Evolutionary conservation across 2,113 vertebrate genomes (phyloP).

Genomic region (Pelmatolapia mariae): DNA sequence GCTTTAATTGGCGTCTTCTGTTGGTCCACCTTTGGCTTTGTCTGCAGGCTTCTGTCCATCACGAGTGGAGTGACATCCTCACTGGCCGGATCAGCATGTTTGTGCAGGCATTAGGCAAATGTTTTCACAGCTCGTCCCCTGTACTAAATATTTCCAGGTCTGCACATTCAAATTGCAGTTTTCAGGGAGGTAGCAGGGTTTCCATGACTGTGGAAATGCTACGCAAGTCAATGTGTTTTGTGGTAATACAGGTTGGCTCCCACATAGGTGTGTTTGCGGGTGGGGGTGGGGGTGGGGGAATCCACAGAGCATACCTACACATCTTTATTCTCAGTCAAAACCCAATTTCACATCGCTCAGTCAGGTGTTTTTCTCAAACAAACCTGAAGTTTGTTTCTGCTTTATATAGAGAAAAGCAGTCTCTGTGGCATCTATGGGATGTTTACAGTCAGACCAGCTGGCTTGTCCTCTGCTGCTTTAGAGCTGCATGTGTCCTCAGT

Average conservation of each 20-base stretch:
- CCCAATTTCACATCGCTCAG: background rate
- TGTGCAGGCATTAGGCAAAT: background rate
- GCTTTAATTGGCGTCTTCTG: background rate
- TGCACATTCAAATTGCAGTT: background rate
- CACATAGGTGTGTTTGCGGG: background rate
- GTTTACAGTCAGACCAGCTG: constrained; percentile 11
- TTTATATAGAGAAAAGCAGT: background rate
- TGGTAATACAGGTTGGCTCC: background rate
- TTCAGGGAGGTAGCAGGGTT: background rate
- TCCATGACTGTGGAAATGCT: background rate
- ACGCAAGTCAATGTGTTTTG: background rate
- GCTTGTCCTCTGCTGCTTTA: background rate
- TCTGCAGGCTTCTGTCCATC: background rate
- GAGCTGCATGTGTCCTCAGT: constrained; percentile 7
- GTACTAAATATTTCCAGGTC: background rate
- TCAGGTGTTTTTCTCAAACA: background rate
- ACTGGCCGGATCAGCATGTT: background rate
- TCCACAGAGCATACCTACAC: background rate
- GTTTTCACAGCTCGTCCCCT: background rate
- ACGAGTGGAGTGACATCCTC: background rate
- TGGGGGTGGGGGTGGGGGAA: background rate
- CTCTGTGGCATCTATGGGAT: background rate
- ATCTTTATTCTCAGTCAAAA: background rate
- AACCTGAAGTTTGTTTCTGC: background rate
- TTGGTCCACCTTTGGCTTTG: background rate